Evolutionary conservation across 2,888 invertebrate genomes (phyloP), one percentile per base, ranked within the genome.

Genomic region (Cantharis rustica): DNA sequence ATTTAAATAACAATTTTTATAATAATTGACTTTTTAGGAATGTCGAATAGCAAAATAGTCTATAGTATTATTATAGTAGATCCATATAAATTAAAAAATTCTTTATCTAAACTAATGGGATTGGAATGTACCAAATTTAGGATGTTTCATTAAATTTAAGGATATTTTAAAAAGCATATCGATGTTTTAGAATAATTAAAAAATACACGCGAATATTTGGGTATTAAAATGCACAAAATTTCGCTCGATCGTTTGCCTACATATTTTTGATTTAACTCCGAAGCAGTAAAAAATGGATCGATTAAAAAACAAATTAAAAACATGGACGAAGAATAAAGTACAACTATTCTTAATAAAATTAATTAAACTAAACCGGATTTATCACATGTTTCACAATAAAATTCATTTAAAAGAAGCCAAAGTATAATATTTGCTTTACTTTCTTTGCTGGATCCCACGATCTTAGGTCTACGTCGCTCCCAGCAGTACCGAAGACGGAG

Each of bases 401-500:
- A n/a, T 7, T 47, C 47, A 47, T 47, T 47, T 47, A 7, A 47
- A n/a, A n/a, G 47, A 47, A 47, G 47, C 47, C 47, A n/a, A 47
- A 47, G 47, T 47, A 47, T 47, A 47, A 47, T 47, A 47, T 47
- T 47, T 47, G 47, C 47, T 47, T 47, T 47, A n/a, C 47, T 47
- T n/a, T n/a, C 17, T 20, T 17, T 47, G n/a, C n/a, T n/a, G 47
- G 73, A 72, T 75, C 70, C 68, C 72, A 69, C 64, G 71, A 77
- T 64, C 77, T 76, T 70, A 75, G 74, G 73, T 79, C 72, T 75
- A 75, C 75, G 72, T 73, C 72, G 76, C 77, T 76, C 62, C 71
- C 26, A 72, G 76, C 73, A 72, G 68, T 70, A 27, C 17, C 47
- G 20, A 75, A 79, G 78, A 79, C 76, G 81, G 81, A 23, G 64